Percentiles rank a stretch among this genome's conserved stretches.
Evolutionary conservation across 2,113 vertebrate genomes (phyloP).

Genomic region (Merops nubicus): DNA sequence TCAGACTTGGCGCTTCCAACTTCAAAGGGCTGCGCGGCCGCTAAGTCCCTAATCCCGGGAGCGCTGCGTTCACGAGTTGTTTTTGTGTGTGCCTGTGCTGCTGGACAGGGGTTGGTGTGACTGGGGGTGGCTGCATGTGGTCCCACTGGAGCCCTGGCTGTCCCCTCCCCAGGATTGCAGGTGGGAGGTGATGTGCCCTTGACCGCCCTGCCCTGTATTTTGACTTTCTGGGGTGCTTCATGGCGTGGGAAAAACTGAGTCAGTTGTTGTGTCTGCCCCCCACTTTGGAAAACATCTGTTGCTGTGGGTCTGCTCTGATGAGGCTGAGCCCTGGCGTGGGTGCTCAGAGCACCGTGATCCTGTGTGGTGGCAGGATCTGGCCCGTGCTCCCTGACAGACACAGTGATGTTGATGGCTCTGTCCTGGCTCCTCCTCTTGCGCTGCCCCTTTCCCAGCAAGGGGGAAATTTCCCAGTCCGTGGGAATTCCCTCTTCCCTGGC

Average conservation of each 20-base stretch:
- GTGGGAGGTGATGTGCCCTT: not conserved
- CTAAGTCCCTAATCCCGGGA: conserved; percentile 45
- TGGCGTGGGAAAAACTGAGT: not conserved
- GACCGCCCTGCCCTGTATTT: not conserved
- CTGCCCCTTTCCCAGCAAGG: not conserved
- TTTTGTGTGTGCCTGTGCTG: conserved; percentile 37
- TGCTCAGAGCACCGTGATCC: not conserved
- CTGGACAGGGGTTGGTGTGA: accelerated
- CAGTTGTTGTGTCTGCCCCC: accelerated
- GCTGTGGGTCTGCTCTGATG: not conserved
- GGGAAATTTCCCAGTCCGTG: not conserved
- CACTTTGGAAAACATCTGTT: not conserved
- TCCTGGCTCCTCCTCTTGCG: not conserved
- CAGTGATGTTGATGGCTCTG: not conserved
- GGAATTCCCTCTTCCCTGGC: conserved; percentile 32
- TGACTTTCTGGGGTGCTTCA: not conserved
- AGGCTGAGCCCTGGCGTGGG: accelerated
- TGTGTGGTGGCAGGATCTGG: not conserved
- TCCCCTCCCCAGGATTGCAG: too few relatives aligned
- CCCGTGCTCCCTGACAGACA: not conserved
- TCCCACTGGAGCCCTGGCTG: not conserved
- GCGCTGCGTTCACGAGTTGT: conserved; percentile 59
- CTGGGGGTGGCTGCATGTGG: not conserved
- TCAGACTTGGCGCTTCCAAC: conserved; percentile 53
- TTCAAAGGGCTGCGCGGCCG: conserved; percentile 32